Evolutionary conservation across 1,140 invertebrate genomes (phyloP), one percentile per base, ranked within the genome.

Genomic region (Proctacanthus coquilletti): DNA sequence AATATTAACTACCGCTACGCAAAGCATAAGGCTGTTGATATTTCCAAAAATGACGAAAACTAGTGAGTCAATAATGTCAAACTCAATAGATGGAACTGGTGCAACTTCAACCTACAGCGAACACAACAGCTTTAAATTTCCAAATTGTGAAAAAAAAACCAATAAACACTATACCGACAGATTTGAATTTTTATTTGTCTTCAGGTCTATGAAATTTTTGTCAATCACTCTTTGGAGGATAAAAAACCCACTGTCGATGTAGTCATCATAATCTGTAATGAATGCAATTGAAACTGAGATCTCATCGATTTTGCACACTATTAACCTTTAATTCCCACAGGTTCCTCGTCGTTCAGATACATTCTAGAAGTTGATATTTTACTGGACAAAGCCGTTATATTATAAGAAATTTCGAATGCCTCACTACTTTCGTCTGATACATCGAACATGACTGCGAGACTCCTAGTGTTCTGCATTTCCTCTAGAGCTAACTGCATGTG

Each of bases 401-500:
- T n/a, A n/a, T n/a, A n/a, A n/a, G n/a, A n/a, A n/a, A n/a, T n/a
- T n/a, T n/a, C n/a, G 20, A 8, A 38, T 18, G 9, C 10, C 11
- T 30, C 18, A 34, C n/a, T 42, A 20, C 5, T 31, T n/a, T 29
- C 21, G 13, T 41, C 32, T 36, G 50, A 20, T 11, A 42, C 18
- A n/a, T 49, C 19, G 19, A 49, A 53, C 44, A 53, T 9, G 8
- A 52, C 44, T 5, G 43, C 41, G 23, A 47, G 47, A 32, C 47
- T 50, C 21, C 37, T 53, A n/a, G 46, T 42, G 36, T 33, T 42
- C 30, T 50, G 49, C 13, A 47, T 30, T 39, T 56, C 36, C 40
- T 50, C 56, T 48, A 61, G 40, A 15, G 43, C 45, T 34, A 40
- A 14, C 32, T 50, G 44, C 54, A 57, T 53, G 19, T 51, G 43